A percentile compares a stretch with the other conserved stretches of the same genome.
Evolutionary conservation across 2,797 vertebrate species (phyloP).

Genomic region (Acanthopagrus latus): DNA sequence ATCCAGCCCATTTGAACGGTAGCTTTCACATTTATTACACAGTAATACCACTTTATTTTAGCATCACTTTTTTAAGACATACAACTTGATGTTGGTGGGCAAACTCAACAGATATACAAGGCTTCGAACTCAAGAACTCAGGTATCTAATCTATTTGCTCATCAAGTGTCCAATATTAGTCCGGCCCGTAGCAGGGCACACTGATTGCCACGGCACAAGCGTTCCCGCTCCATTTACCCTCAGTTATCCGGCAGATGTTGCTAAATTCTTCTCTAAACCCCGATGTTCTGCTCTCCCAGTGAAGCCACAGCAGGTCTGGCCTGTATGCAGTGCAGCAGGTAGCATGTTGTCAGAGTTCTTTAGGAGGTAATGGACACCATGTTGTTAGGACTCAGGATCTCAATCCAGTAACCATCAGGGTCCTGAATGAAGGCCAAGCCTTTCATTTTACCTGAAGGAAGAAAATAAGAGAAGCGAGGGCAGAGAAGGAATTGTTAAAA

Average conservation of each 20-base stretch:
- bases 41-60: slow-evolving; percentile 33
- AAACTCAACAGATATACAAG: slow-evolving; percentile 21
- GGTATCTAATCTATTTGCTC: slow-evolving; percentile 20
- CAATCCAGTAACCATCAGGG: slow-evolving; percentile 99
- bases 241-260: neutral
- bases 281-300: slow-evolving; percentile 10
- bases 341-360: slow-evolving; percentile 16
- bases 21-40: slow-evolving; percentile 66
- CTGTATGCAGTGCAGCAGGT: slow-evolving; percentile 21
- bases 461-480: neutral
- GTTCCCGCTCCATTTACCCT: neutral
- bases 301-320: slow-evolving; percentile 25
- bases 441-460: slow-evolving; percentile 95
- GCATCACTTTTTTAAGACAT: slow-evolving; percentile 8
- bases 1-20: slow-evolving; percentile 1
- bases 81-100: slow-evolving; percentile 32
- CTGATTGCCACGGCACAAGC: slow-evolving; percentile 1
- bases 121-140: slow-evolving; percentile 19
- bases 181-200: slow-evolving; percentile 20
- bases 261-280: slow-evolving; percentile 31
- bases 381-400: slow-evolving; percentile 96
- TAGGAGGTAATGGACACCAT: slow-evolving; percentile 90
- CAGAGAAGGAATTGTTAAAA: too few species aligned
- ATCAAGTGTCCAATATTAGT: slow-evolving; percentile 32
- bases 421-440: slow-evolving; percentile 98